Evolutionary conservation across 2,797 vertebrate species (phyloP).

Genomic region (Zalophus californianus): DNA sequence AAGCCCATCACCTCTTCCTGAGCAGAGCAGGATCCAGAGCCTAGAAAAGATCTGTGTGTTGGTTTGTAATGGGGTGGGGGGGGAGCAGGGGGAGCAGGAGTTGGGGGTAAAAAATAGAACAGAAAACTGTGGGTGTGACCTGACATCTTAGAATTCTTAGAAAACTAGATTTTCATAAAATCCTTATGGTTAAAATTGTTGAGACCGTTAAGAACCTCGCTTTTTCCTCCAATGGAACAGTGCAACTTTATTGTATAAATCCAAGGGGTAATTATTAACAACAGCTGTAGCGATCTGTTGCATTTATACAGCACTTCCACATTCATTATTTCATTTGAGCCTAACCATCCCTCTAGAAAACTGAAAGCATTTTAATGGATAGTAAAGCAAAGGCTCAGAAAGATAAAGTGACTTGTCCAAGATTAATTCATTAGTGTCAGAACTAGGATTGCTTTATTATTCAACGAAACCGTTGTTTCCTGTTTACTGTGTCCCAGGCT

Average conservation of each 20-base stretch:
- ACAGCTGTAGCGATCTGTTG: neutral
- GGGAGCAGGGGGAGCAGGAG: neutral
- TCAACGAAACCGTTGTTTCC: neutral
- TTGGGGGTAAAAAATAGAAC: neutral
- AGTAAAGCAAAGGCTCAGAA: conserved; percentile 45
- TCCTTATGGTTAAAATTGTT: neutral
- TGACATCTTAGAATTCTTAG: neutral
- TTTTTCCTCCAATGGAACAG: neutral
- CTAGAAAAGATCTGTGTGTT: neutral
- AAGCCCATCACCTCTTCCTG: neutral
- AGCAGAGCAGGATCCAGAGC: neutral
- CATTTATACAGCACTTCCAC: neutral
- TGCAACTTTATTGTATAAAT: neutral
- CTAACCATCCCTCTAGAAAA: conserved; percentile 54
- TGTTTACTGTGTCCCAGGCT: neutral
- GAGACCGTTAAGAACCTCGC: neutral
- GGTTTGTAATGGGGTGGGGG: neutral
- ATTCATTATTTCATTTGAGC: conserved; percentile 21
- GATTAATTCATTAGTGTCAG: conserved; percentile 53
- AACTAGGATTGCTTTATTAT: conserved; percentile 18
- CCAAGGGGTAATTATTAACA: conserved; percentile 41
- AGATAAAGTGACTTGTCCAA: conserved; percentile 49
- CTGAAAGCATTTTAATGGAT: conserved; percentile 60
- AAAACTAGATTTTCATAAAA: conserved; percentile 29
- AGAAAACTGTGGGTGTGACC: neutral